phyloP scores from a whole-genome alignment of 2,888 invertebrate genomes.

The Alsophila aescularia region DNA sequence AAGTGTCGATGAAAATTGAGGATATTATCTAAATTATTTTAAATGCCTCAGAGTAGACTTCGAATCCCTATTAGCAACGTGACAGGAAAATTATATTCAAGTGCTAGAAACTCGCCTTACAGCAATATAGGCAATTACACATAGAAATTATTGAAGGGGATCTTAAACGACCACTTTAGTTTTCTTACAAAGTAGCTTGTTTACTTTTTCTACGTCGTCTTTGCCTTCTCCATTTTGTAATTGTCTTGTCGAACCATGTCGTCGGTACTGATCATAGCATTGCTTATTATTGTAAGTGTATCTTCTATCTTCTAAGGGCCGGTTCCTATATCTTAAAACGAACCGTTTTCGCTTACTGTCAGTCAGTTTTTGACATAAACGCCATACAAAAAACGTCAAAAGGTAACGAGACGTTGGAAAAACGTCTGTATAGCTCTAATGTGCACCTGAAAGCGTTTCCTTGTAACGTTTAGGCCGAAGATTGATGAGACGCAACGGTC shows the following conservation, averaged over 20 bases:
- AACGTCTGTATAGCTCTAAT: too few species aligned
- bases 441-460: conserved; percentile 68
- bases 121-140: conserved; percentile 24
- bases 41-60: conserved; percentile 47
- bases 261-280: too few species aligned
- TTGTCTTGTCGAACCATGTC: too few species aligned
- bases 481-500: conserved; percentile 68
- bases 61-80: conserved; percentile 50
- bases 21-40: conserved; percentile 47
- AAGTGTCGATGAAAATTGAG: conserved; percentile 45
- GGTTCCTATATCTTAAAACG: too few species aligned
- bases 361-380: too few species aligned
- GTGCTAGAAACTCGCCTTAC: conserved; percentile 30
- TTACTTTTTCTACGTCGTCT: conserved; percentile 1
- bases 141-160: conserved; percentile 20
- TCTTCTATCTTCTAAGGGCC: too few species aligned
- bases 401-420: too few species aligned
- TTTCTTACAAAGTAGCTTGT: conserved; percentile 43
- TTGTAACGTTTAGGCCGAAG: conserved; percentile 69
- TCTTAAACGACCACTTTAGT: conserved; percentile 5
- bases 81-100: conserved; percentile 50
- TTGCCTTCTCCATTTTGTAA: neutral
- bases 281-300: too few species aligned
- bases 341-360: too few species aligned
- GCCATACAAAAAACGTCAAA: too few species aligned